phyloP scores from a whole-genome alignment of 2,797 vertebrate species.

The Meda fulgida region DNA sequence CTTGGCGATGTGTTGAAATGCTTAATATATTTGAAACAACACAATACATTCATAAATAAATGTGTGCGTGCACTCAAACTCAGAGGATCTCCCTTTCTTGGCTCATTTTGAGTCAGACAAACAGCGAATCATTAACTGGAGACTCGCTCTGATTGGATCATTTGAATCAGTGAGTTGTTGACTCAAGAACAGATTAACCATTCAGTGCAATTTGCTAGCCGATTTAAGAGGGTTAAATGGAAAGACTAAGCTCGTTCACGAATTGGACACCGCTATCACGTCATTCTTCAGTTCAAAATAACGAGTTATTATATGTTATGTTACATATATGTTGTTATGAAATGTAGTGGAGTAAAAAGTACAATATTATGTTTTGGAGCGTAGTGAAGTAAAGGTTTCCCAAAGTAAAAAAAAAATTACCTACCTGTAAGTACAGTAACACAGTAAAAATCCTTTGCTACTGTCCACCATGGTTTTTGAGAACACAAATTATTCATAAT shows the following conservation, averaged over 20 bases:
- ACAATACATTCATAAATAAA: background rate
- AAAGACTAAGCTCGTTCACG: background rate
- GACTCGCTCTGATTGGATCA: too few relatives aligned
- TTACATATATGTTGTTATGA: too few relatives aligned
- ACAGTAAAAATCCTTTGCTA: background rate
- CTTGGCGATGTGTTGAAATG: background rate
- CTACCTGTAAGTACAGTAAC: too few relatives aligned
- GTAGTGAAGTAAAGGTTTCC: too few relatives aligned
- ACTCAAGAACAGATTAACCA: background rate
- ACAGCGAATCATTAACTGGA: background rate
- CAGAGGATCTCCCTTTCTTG: background rate
- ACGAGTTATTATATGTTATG: background rate
- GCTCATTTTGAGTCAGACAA: too few relatives aligned
- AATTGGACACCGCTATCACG: background rate
- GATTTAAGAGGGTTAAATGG: background rate
- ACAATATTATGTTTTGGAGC: background rate
- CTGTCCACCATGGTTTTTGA: background rate
- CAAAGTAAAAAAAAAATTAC: too few relatives aligned
- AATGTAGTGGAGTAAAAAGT: background rate
- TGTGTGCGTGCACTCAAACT: background rate
- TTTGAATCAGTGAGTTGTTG: background rate
- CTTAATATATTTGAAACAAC: background rate
- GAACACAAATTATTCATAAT: background rate
- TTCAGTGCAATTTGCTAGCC: background rate
- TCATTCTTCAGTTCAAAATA: background rate